phyloP scores from a whole-genome alignment of 2,797 vertebrate genomes.

The Betta splendens region DNA sequence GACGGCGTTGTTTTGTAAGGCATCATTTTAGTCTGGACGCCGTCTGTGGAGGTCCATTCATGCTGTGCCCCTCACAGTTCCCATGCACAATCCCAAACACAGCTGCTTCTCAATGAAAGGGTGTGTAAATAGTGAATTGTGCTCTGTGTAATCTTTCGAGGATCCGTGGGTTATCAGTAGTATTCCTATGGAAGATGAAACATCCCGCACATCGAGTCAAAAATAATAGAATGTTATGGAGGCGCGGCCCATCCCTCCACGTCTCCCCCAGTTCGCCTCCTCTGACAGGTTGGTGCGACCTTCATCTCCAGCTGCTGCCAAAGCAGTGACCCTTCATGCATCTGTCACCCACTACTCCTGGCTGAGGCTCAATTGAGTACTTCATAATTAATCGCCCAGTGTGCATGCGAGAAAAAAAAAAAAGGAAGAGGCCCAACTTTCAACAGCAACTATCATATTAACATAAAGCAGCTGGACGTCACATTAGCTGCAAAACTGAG shows the following conservation, averaged over 20 bases:
- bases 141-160: neutral
- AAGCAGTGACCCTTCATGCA: conserved; percentile 73
- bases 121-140: neutral
- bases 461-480: conserved; percentile 71
- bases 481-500: conserved; percentile 72
- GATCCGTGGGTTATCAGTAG: neutral
- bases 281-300: conserved; percentile 74
- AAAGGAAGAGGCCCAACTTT: conserved; percentile 33
- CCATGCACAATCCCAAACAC: neutral
- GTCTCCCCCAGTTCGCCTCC: conserved; percentile 52
- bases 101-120: neutral
- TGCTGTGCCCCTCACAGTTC: neutral
- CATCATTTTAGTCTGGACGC: neutral
- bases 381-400: conserved; percentile 76
- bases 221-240: conserved; percentile 7
- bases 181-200: too few relatives aligned
- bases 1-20: neutral
- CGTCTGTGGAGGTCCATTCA: neutral
- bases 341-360: conserved; percentile 71
- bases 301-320: conserved; percentile 82
- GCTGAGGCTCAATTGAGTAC: conserved; percentile 59
- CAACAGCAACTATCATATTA: conserved; percentile 55
- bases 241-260: conserved; percentile 16
- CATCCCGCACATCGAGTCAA: neutral
- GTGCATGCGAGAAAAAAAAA: conserved; percentile 37